Evolutionary conservation across 1,140 invertebrate genomes (phyloP).

Genomic region (Magallana gigas): DNA sequence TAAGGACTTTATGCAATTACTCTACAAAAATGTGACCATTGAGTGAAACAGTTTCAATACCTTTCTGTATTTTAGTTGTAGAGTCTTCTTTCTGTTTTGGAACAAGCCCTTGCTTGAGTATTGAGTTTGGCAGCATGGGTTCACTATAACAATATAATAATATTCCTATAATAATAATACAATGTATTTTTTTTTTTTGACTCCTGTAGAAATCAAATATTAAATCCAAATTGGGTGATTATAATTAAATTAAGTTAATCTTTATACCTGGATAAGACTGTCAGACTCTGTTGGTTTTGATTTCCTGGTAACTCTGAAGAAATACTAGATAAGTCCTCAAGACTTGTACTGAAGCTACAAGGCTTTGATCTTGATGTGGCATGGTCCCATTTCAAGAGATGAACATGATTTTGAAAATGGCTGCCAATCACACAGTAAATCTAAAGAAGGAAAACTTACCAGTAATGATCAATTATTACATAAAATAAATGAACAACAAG

Average conservation of each 20-base stretch:
- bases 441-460: constrained; percentile 36
- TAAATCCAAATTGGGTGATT: too few species aligned
- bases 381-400: constrained; percentile 69
- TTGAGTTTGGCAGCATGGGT: constrained; percentile 66
- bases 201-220: too few species aligned
- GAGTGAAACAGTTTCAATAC: background rate
- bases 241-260: too few species aligned
- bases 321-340: constrained; percentile 1
- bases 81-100: constrained; percentile 62
- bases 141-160: constrained; percentile 47
- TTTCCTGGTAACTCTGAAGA: background rate
- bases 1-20: too few species aligned
- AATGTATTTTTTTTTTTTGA: too few species aligned
- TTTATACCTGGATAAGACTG: background rate
- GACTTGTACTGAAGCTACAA: background rate
- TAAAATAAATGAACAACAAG: too few species aligned
- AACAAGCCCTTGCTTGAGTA: constrained; percentile 69
- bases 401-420: constrained; percentile 70
- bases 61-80: constrained; percentile 55
- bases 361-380: constrained; percentile 37
- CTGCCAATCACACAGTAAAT: constrained; percentile 72
- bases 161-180: background rate
- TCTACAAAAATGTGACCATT: too few species aligned
- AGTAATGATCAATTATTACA: too few species aligned
- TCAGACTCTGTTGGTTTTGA: background rate